Conservation (phyloP, 2,797 vertebrate genomes). For the Moxostoma hubbsi region DNA sequence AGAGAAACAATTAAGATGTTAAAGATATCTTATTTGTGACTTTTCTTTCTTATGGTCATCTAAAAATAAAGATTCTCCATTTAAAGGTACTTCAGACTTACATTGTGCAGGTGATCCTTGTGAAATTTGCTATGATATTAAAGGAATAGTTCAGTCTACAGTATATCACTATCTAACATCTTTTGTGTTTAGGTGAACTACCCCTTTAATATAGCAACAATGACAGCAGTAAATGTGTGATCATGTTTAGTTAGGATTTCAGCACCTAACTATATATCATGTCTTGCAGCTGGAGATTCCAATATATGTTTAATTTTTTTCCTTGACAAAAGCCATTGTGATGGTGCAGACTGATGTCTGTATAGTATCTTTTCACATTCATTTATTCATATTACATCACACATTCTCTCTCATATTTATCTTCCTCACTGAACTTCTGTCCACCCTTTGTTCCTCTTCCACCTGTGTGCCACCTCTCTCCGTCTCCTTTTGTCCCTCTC, state of each 20-base stretch:
- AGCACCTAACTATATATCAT: slow-evolving; percentile 13
- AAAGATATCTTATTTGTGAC: no score
- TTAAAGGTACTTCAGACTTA: background rate
- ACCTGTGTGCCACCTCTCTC: slow-evolving; percentile 27
- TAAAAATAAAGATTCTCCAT: background rate
- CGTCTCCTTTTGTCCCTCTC: slow-evolving; percentile 27
- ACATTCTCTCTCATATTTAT: slow-evolving; percentile 32
- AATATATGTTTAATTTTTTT: slow-evolving; percentile 24
- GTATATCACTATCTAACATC: no score
- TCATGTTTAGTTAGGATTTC: background rate
- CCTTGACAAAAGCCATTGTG: slow-evolving; percentile 27
- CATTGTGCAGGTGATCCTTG: background rate
- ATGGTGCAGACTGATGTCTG: slow-evolving; percentile 16
- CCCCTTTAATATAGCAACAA: background rate
- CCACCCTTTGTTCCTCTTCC: slow-evolving; percentile 20
- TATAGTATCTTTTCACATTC: background rate
- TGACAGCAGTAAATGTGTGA: background rate
- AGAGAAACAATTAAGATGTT: background rate
- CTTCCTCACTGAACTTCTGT: slow-evolving; percentile 35
- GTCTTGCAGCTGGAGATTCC: slow-evolving; percentile 14
- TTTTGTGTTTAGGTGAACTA: no score
- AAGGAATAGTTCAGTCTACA: background rate
- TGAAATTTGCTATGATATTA: background rate
- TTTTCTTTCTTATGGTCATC: background rate
- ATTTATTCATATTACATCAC: background rate